Conservation (phyloP, 2,113 vertebrate genomes). For the Neofelis nebulosa region DNA sequence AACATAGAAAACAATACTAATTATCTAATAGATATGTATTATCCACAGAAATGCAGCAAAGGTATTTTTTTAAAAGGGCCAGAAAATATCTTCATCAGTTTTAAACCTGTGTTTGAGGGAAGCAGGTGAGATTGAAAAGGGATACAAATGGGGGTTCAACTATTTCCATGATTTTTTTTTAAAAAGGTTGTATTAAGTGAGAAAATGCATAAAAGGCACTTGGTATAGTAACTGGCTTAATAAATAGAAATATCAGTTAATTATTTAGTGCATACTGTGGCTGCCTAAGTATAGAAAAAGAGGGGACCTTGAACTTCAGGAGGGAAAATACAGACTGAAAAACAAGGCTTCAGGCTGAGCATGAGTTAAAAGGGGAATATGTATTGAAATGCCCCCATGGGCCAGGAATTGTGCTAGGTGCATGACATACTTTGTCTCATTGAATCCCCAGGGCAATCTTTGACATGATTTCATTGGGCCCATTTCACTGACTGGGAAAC, state of each 20-base stretch:
- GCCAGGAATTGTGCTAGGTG: neutral
- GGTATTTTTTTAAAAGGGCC: neutral
- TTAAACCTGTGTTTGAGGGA: neutral
- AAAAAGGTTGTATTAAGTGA: neutral
- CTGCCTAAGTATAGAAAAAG: neutral
- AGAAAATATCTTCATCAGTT: neutral
- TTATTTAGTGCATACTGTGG: neutral
- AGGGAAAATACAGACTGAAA: neutral
- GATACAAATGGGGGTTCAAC: neutral
- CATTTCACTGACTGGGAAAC: neutral
- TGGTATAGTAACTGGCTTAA: neutral
- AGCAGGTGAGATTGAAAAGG: neutral
- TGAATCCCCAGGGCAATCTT: neutral
- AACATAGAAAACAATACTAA: neutral
- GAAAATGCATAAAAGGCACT: neutral
- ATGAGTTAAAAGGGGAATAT: neutral
- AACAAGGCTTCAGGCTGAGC: neutral
- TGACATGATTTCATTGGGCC: neutral
- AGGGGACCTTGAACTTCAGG: neutral
- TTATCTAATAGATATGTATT: neutral
- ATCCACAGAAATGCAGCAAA: neutral
- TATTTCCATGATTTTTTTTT: neutral
- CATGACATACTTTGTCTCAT: neutral
- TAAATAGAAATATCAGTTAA: neutral
- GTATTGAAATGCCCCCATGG: neutral